Base-by-base conservation (phyloP, 1,140 invertebrate genomes). In the Matsumurasca onukii region DNA sequence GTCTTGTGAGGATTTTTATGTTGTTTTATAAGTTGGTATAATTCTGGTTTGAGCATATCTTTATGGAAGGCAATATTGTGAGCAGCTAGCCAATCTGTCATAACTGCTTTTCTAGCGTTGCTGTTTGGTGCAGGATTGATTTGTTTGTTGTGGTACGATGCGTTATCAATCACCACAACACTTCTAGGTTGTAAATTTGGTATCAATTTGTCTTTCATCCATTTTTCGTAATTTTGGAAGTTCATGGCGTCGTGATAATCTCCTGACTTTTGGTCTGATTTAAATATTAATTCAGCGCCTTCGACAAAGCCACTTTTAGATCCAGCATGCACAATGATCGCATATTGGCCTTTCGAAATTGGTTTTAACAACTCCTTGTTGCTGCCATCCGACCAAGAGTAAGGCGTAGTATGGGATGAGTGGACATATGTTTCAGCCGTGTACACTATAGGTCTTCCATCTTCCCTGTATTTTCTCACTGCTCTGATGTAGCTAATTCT, bases 161-260 rank as follows among this genome's bases (percentile, higher is more conserved):
- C 78, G 67, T 80, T 79, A 57, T 80, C 78, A n/a, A 80, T 71
- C 0, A 80, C 74, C 1, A 79, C 65, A 34, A 79, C 72, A 22
- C 59, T 69, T 27, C 74, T 73, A 15, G 55, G 24, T 9, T 72
- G 74, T 9, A 80, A 39, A 59, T 78, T 79, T 13, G 78, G 77
- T 13, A 80, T 66, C 31, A 72, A 57, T 57, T 61, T 61, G 22
- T 68, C 67, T 29, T 1, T 64, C 20, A 68, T 3, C 67, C 57
- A 68, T n/a, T 29, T 27, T 55, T 22, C 5, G 20, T 68, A 68
- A 31, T 62, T 22, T n/a, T 63, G 22, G 25, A 49, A 66, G 27
- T 66, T 66, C 65, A 66, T 66, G 12, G 1, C 39, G 24, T 52
- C 22, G 24, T 67, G 20, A 9, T 51, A 9, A 51, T 51, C 3